A percentile compares a stretch with the other conserved stretches of the same genome.
phyloP scores from a whole-genome alignment of 2,797 vertebrate species.

The Parauchenoglanis ngamensis region DNA sequence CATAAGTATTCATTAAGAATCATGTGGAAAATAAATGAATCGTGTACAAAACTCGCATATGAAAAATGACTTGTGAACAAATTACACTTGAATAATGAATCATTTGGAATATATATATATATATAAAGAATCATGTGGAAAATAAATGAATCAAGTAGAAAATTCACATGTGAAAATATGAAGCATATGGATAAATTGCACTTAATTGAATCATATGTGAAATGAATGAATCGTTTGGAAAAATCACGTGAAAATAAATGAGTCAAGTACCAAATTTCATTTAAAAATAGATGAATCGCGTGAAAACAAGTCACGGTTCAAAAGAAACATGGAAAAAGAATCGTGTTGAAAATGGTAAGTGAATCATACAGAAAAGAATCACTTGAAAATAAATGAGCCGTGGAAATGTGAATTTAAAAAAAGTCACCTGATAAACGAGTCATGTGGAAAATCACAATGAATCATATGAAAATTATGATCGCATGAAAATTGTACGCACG shows the following conservation, averaged over 20 bases:
- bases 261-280: background rate
- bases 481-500: too few species aligned
- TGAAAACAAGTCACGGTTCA: background rate
- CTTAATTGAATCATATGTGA: background rate
- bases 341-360: background rate
- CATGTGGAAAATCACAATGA: background rate
- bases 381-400: background rate
- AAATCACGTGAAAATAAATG: background rate
- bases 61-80: background rate
- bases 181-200: background rate
- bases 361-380: background rate
- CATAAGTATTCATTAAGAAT: background rate
- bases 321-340: background rate
- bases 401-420: background rate
- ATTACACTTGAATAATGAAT: background rate
- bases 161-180: background rate
- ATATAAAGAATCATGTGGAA: background rate
- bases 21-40: background rate
- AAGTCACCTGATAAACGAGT: background rate
- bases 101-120: background rate
- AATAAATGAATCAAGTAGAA: background rate
- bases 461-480: background rate
- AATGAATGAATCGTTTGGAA: background rate
- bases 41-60: background rate
- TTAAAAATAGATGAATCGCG: background rate